Base-by-base conservation (phyloP, 2,888 invertebrate genomes). In the Drosophila paramelanica region DNA sequence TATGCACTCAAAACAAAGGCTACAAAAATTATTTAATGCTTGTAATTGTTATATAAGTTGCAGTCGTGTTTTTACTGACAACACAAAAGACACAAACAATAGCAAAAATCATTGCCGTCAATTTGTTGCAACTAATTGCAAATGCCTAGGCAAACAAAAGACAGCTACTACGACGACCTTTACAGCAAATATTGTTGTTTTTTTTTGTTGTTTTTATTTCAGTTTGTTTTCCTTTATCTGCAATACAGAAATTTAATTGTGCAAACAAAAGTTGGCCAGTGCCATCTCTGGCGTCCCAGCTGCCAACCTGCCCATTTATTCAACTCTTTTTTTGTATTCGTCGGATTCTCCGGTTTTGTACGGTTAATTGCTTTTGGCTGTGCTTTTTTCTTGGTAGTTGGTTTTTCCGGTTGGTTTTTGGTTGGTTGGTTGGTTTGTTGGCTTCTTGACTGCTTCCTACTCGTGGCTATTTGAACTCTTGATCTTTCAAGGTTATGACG, bases 51-150 rank as follows among this genome's bases (percentile, higher is more conserved):
- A 43, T 47, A 67, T 47, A 64, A 81, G 60, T 38, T 56, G 39
- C 49, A 52, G 10, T 59, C 50, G 25, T 42, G 31, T 64, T 72
- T 64, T 72, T 39, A 33, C 42, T 47, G 41, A 49, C 57, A 39
- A 65, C 59, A 62, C 47, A 67, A 68, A 64, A 56, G 45, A 14
- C 47, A 46, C 31, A 68, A 57, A 50, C 57, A 72, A 56, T 67
- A 51, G 51, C 43, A 67, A 67, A 66, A 76, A 68, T 81, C 79
- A 73, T 67, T 67, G 70, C 61, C 76, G 53, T 67, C 86, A 73
- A 85, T 79, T 88, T 82, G 80, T 77, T 77, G 88, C 77, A 80
- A 67, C 77, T 82, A 86, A 83, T 83, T 79, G 83, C 66, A 67
- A 68, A 79, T 69, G 70, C 67, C 67, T 60, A 41, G 64, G 23